Conservation (phyloP, 2,888 invertebrate species). For the Hydriomena furcata region DNA sequence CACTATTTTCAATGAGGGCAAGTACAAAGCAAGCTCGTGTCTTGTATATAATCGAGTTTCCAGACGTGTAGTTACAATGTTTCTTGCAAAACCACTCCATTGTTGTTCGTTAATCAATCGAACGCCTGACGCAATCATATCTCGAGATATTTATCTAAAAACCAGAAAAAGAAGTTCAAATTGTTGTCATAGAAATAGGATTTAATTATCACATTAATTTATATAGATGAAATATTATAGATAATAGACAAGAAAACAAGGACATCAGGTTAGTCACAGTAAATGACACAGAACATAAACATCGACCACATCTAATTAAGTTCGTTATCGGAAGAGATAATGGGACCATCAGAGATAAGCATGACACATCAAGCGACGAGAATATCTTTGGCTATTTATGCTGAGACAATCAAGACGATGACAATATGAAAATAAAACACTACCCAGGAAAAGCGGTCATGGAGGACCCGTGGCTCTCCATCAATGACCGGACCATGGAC, state of each 20-base stretch:
- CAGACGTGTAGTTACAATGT: slow-evolving; percentile 33
- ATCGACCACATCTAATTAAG: slow-evolving; percentile 13
- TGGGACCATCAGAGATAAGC: slow-evolving; percentile 45
- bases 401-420: slow-evolving; percentile 24
- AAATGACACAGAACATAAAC: slow-evolving; percentile 1
- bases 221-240: slow-evolving; percentile 2
- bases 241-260: slow-evolving; percentile 5
- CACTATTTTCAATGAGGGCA: slow-evolving; percentile 14
- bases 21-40: slow-evolving; percentile 32
- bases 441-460: slow-evolving; percentile 93
- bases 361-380: slow-evolving; percentile 18
- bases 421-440: slow-evolving; percentile 91
- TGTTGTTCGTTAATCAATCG: slow-evolving; percentile 44
- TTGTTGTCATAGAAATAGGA: slow-evolving; percentile 40
- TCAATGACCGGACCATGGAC: slow-evolving; percentile 88
- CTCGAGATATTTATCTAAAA: slow-evolving; percentile 13
- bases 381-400: background rate
- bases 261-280: background rate
- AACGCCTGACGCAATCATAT: slow-evolving; percentile 34
- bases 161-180: slow-evolving; percentile 24
- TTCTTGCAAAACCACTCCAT: slow-evolving; percentile 49
- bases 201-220: background rate
- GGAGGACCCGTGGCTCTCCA: slow-evolving; percentile 88
- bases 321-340: slow-evolving; percentile 45
- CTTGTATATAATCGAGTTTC: slow-evolving; percentile 31